phyloP scores from a whole-genome alignment of 2,113 vertebrate species.

The Crypturellus undulatus region DNA sequence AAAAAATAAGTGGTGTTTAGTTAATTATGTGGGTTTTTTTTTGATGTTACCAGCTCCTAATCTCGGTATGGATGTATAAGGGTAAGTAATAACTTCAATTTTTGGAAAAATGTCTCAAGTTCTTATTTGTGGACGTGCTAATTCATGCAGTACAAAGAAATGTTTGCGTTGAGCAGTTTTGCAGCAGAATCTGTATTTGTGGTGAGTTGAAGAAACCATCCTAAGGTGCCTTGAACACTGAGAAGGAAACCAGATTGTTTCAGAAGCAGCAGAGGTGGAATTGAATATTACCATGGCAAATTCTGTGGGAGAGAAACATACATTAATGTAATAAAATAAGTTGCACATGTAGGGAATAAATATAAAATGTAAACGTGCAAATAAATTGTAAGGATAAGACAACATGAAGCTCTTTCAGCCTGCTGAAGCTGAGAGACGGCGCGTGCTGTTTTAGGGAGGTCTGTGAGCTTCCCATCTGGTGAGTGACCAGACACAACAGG shows the following conservation, averaged over 20 bases:
- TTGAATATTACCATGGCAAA: not conserved
- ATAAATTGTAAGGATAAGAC: not conserved
- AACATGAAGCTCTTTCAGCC: not conserved
- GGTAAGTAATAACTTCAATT: not conserved
- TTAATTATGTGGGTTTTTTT: not conserved
- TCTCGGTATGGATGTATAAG: not conserved
- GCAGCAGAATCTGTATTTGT: not conserved
- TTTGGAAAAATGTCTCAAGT: not conserved
- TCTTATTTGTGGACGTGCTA: not conserved
- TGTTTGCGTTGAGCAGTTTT: not conserved
- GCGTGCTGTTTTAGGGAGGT: not conserved
- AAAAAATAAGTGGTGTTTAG: not conserved
- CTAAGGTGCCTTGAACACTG: not conserved
- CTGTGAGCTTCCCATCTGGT: conserved; percentile 45
- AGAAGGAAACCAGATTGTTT: not conserved
- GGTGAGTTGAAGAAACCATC: not conserved
- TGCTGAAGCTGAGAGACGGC: not conserved
- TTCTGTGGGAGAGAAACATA: not conserved
- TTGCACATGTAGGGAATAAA: not conserved
- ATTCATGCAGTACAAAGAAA: not conserved
- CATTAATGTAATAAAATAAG: not conserved
- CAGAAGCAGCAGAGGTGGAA: not conserved
- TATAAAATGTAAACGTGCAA: not conserved
- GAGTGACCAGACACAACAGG: conserved; percentile 52
- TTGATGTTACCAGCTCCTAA: not conserved